These are phyloP conservation scores for Caenorhabditis zanzibari DNA, from an alignment of 2,888 invertebrate genomes.

Conservation along the genomic window DNA sequence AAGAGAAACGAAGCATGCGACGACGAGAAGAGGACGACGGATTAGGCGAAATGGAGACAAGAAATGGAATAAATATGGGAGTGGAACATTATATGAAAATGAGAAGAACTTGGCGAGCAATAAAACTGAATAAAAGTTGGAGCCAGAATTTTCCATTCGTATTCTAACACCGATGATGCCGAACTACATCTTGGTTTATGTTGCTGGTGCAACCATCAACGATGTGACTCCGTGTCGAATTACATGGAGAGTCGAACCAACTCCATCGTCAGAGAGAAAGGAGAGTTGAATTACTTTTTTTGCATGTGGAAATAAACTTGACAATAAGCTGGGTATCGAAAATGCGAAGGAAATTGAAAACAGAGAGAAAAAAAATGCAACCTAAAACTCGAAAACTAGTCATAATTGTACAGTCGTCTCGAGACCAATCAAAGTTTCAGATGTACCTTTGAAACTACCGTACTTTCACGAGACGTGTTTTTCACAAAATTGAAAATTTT, in stretches of 20 bases:
- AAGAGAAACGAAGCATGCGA: constrained; percentile 32
- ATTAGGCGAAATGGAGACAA: constrained; percentile 38
- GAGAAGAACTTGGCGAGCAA: not conserved
- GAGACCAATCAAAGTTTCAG: no score
- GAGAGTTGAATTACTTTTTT: not conserved
- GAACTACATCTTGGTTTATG: constrained; percentile 21
- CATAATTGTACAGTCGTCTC: no score
- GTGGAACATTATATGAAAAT: constrained; percentile 44
- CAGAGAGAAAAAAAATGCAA: no score
- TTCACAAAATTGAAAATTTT: no score
- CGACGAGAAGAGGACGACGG: constrained; percentile 24
- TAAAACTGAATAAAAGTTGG: not conserved
- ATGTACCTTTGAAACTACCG: no score
- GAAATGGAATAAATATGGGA: not conserved
- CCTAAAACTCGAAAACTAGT: no score
- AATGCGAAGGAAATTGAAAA: no score
- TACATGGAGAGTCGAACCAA: constrained; percentile 28
- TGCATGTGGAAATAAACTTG: no score
- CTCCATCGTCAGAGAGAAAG: not conserved
- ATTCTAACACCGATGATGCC: not conserved
- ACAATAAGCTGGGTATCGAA: no score
- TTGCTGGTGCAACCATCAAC: constrained; percentile 37
- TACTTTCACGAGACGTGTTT: no score
- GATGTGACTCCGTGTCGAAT: constrained; percentile 43
- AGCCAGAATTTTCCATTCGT: not conserved